Evolutionary conservation across 1,140 invertebrate species (phyloP).

Genomic region (Arctopsyche grandis): DNA sequence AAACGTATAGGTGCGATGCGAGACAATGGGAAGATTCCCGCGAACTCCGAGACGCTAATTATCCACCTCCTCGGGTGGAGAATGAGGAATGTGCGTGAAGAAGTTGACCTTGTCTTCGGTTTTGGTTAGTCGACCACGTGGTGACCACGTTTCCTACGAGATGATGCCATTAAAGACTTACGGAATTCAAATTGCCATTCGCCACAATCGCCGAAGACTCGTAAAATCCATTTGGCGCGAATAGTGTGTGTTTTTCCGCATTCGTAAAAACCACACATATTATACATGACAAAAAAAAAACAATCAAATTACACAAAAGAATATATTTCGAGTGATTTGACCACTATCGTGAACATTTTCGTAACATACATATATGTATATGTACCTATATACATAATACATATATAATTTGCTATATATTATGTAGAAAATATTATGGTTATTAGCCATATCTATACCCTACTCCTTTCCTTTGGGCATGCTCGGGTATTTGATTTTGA

Average conservation of each 20-base stretch:
- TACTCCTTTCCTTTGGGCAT: too few species aligned
- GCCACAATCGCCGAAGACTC: background rate
- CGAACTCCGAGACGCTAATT: constrained; percentile 3
- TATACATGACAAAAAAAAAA: too few species aligned
- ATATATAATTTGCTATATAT: too few species aligned
- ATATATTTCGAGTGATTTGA: too few species aligned
- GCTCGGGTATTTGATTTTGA: too few species aligned
- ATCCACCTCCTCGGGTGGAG: background rate
- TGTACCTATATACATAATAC: background rate
- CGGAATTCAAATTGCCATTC: background rate
- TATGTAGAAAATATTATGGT: too few species aligned
- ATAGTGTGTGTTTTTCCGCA: too few species aligned
- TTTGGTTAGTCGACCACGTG: background rate
- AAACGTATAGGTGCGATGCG: background rate
- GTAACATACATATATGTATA: background rate
- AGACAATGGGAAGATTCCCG: constrained; percentile 19
- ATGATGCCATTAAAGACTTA: background rate
- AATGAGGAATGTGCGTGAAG: constrained; percentile 1
- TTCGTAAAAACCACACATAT: too few species aligned
- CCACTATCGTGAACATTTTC: background rate
- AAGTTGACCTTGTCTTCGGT: background rate
- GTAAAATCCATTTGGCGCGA: too few species aligned
- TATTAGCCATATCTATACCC: too few species aligned
- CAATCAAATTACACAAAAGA: too few species aligned
- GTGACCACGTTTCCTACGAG: background rate